Evolutionary conservation across 2,113 vertebrate species (phyloP), one percentile per base, ranked within the genome.

Genomic region (Myocastor coypus): DNA sequence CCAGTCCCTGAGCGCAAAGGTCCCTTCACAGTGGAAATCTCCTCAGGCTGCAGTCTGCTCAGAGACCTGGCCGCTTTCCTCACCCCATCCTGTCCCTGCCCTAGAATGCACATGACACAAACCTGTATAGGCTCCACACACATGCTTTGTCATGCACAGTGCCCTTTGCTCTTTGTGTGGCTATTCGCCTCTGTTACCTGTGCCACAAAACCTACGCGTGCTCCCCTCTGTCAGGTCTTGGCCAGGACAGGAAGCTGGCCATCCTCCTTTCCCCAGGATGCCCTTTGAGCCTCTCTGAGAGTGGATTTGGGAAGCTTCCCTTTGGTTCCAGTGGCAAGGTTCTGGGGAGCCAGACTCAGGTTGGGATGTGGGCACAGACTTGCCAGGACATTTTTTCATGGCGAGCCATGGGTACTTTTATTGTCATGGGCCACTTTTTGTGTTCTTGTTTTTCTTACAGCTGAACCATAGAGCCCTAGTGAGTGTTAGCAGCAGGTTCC

Each of bases 41-140:
- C 37, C 37, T n/a, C 1, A 71, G 37, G 22, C 1, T 24, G 9
- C 42, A 34, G 57, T 26, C 34, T 55, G 17, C 34, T 55, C 73
- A 16, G 55, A 63, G 34, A 19, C 22, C 2, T 1, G 1, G 1
- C 12, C 0, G 32, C 22, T 22, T 6, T 78, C 50, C 83, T 24
- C 30, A 20, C 4, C 34, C 50, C 28, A 20, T 32, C 30, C 30
- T 0, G 5, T 34, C n/a, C 66, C 63, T 59, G 82, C 4, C 10
- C 16, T 4, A 0, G 3, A 22, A 61, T 4, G 1, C 42, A 10
- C 11, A 16, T 40, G 50, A 5, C 63, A 30, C 10, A 28, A 52
- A 3, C 7, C 34, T 30, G 5, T 19, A 32, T 77, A 68, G 40
- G 57, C 42, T 46, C 6, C 1, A 7, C 55, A 46, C 11, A 1